phyloP scores from a whole-genome alignment of 2,797 vertebrate genomes.

The Sorex maritimensis region DNA sequence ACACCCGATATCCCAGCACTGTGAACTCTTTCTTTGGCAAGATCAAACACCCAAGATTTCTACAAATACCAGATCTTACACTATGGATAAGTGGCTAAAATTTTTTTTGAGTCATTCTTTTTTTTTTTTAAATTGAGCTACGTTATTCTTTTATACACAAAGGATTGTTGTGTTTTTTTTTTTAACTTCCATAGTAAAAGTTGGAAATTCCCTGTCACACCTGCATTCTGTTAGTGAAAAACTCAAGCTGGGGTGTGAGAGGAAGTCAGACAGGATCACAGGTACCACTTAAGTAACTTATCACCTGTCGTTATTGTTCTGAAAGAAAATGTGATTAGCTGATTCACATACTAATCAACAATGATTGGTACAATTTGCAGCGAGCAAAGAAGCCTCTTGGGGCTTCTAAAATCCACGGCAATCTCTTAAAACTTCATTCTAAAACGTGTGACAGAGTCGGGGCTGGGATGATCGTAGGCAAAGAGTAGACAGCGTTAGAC shows the following conservation, averaged over 20 bases:
- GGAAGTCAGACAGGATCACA: neutral
- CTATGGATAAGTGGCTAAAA: neutral
- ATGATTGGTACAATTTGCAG: neutral
- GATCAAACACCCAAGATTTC: neutral
- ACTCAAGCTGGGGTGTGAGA: slow-evolving; percentile 1
- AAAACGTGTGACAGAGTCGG: neutral
- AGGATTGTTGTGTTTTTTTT: neutral
- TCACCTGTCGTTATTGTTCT: neutral
- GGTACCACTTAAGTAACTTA: neutral
- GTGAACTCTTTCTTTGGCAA: neutral
- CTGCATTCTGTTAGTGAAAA: slow-evolving; percentile 44
- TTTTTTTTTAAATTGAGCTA: neutral
- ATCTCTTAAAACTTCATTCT: neutral
- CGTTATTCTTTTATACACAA: neutral
- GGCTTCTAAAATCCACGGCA: neutral
- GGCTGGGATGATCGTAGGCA: neutral
- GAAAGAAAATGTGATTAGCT: neutral
- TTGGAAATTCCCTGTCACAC: neutral
- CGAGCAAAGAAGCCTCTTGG: neutral
- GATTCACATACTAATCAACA: neutral
- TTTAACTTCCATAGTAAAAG: neutral
- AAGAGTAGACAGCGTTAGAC: neutral
- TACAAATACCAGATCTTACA: neutral
- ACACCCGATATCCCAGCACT: neutral
- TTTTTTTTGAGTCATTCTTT: neutral